phyloP scores from a whole-genome alignment of 2,888 invertebrate genomes.

The Andrena chrysosceles region DNA sequence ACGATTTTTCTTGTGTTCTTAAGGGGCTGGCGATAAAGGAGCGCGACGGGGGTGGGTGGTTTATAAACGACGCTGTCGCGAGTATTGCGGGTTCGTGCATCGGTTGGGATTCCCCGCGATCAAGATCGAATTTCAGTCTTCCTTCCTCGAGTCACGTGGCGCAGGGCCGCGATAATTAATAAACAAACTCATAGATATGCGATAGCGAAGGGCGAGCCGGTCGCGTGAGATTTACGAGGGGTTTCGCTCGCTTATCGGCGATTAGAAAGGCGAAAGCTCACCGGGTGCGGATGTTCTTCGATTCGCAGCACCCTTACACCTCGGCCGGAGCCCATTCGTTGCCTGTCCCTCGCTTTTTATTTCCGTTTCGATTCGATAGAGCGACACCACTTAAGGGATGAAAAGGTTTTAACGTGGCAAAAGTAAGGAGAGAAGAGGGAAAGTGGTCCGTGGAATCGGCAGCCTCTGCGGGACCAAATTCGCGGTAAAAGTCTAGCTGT shows the following conservation, averaged over 20 bases:
- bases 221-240: constrained; percentile 76
- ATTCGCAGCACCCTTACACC: not conserved
- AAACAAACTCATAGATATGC: constrained; percentile 78
- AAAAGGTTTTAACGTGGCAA: constrained; percentile 52
- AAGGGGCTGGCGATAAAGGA: constrained; percentile 51
- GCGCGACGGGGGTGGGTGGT: constrained; percentile 8
- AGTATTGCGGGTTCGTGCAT: constrained; percentile 66
- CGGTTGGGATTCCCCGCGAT: constrained; percentile 56
- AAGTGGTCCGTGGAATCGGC: constrained; percentile 46
- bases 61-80: constrained; percentile 54
- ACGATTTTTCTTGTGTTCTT: constrained; percentile 41
- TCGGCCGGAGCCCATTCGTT: not conserved
- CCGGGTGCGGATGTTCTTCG: constrained; percentile 39
- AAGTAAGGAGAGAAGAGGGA: constrained; percentile 42
- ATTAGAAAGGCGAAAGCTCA: constrained; percentile 72
- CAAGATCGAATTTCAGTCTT: constrained; percentile 67
- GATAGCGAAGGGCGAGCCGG: constrained; percentile 65
- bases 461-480: constrained; percentile 49
- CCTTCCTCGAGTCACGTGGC: constrained; percentile 24
- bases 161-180: constrained; percentile 74
- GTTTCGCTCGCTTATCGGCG: constrained; percentile 67
- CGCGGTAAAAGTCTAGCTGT: constrained; percentile 78
- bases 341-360: constrained; percentile 11
- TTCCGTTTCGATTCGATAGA: constrained; percentile 49
- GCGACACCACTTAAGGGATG: constrained; percentile 60